Conservation (phyloP, 2,113 vertebrate genomes). For the Rhynchomys soricoides region DNA sequence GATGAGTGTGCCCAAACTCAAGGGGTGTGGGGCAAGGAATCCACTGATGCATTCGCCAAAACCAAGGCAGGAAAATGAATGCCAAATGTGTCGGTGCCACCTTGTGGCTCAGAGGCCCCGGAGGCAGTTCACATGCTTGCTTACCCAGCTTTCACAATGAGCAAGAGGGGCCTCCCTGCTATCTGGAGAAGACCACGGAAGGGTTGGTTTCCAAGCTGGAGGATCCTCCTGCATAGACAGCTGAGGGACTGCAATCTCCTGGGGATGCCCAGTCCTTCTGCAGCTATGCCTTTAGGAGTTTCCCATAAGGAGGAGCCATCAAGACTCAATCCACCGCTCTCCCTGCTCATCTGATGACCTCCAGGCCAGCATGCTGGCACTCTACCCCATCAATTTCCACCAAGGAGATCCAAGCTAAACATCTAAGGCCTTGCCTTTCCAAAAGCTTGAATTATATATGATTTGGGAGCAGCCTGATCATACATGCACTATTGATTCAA, state of each 20-base stretch:
- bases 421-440: not conserved
- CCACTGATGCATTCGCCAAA: not conserved
- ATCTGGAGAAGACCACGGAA: not conserved
- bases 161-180: too few species aligned
- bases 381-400: not conserved
- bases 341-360: not conserved
- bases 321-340: fast-evolving
- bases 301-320: not conserved
- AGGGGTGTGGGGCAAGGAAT: not conserved
- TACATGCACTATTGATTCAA: constrained; percentile 52
- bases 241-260: not conserved
- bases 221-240: not conserved
- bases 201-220: not conserved
- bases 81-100: too few species aligned
- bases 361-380: not conserved
- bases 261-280: not conserved
- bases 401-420: not conserved
- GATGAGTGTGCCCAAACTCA: too few species aligned
- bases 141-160: not conserved
- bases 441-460: constrained; percentile 42
- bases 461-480: constrained; percentile 7
- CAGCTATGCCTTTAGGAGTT: not conserved
- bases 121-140: not conserved
- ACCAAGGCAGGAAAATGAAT: not conserved
- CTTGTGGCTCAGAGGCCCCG: not conserved